Percentiles rank a stretch among this genome's conserved stretches.
Evolutionary conservation across 2,113 vertebrate species (phyloP).

Genomic region (Cathartes aura): DNA sequence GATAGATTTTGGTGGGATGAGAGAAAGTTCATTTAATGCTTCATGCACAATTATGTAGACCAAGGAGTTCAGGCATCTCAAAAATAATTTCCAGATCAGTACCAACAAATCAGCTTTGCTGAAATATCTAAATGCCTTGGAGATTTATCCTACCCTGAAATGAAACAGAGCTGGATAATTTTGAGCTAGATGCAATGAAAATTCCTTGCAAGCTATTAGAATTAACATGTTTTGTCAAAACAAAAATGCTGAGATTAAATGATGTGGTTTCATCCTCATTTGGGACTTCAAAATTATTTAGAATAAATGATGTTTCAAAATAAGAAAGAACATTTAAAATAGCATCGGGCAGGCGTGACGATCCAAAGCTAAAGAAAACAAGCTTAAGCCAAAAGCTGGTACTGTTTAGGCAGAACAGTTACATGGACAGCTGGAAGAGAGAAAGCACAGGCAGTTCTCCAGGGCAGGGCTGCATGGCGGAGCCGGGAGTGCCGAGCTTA

Average conservation of each 20-base stretch:
- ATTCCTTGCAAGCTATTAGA: neutral
- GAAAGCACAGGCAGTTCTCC: neutral
- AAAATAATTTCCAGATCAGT: neutral
- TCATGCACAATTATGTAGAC: neutral
- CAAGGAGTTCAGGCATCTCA: neutral
- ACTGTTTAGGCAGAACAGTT: neutral
- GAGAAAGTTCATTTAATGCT: neutral
- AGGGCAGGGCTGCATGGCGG: neutral
- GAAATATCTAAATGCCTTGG: neutral
- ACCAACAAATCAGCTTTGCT: neutral
- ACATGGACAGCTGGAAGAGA: neutral
- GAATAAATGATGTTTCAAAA: neutral
- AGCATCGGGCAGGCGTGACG: neutral
- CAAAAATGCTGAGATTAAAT: neutral
- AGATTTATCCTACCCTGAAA: neutral
- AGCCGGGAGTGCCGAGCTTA: neutral
- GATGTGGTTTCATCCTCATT: neutral
- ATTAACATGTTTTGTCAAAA: neutral
- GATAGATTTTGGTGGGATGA: neutral
- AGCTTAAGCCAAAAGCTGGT: neutral
- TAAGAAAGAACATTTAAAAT: neutral
- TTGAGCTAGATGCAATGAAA: neutral
- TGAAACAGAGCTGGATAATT: neutral
- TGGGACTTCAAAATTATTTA: neutral
- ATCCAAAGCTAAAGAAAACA: neutral